Percentiles rank a stretch among this genome's conserved stretches.
phyloP scores from a whole-genome alignment of 2,797 vertebrate species.

The Cryptoblepharus egeriae region DNA sequence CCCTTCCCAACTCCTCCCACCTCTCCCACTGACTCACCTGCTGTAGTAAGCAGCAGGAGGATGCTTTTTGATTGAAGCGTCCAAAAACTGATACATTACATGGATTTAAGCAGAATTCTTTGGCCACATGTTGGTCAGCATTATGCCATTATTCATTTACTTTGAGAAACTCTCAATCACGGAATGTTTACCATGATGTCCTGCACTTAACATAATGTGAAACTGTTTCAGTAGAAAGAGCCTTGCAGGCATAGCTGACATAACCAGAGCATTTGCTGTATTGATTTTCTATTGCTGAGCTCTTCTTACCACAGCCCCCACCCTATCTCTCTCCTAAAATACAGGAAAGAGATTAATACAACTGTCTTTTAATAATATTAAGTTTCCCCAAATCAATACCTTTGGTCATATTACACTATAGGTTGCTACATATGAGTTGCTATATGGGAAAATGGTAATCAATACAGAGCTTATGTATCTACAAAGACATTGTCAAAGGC shows the following conservation, averaged over 20 bases:
- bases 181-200: slow-evolving; percentile 53
- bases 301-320: not conserved
- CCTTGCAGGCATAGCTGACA: slow-evolving; percentile 53
- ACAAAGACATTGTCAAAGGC: slow-evolving; percentile 57
- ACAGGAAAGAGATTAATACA: slow-evolving; percentile 79
- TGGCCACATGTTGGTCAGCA: not conserved
- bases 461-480: slow-evolving; percentile 62
- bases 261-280: slow-evolving; percentile 72
- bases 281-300: slow-evolving; percentile 78
- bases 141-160: slow-evolving; percentile 25
- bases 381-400: slow-evolving; percentile 78
- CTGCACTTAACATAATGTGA: slow-evolving; percentile 61
- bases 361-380: slow-evolving; percentile 82
- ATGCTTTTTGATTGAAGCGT: not conserved
- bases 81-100: not conserved
- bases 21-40: no score
- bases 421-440: slow-evolving; percentile 66
- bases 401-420: slow-evolving; percentile 65
- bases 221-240: slow-evolving; percentile 59
- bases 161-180: slow-evolving; percentile 21
- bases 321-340: slow-evolving; percentile 63
- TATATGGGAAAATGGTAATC: slow-evolving; percentile 53
- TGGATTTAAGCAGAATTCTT: slow-evolving; percentile 7
- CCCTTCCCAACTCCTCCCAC: no score
- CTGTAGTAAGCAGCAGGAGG: no score